phyloP scores from a whole-genome alignment of 2,888 invertebrate species.

The Phortica magna region DNA sequence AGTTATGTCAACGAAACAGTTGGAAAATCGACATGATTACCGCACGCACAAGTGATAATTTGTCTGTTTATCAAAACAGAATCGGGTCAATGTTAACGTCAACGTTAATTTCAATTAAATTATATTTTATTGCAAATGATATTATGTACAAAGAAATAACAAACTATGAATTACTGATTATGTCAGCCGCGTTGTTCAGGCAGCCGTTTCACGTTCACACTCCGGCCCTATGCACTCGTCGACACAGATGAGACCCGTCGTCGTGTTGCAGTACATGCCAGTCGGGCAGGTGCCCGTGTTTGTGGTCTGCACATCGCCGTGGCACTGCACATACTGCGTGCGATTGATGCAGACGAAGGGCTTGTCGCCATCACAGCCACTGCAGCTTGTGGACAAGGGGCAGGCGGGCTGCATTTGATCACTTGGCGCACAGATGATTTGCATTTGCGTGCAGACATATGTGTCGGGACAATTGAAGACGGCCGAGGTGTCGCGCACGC shows the following conservation, averaged over 20 bases:
- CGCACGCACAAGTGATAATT: neutral
- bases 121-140: neutral
- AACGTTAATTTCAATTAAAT: neutral
- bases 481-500: neutral
- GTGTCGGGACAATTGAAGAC: conserved; percentile 47
- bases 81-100: conserved; percentile 18
- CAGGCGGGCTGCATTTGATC: conserved; percentile 44
- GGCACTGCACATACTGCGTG: conserved; percentile 51
- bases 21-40: neutral
- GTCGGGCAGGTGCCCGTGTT: conserved; percentile 52
- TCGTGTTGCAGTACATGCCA: conserved; percentile 51
- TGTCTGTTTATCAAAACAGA: neutral
- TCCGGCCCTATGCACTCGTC: conserved; percentile 54
- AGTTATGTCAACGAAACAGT: conserved; percentile 9
- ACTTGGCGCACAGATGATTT: conserved; percentile 35
- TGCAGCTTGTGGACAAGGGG: conserved; percentile 45
- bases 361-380: conserved; percentile 48
- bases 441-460: conserved; percentile 54
- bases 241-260: conserved; percentile 52
- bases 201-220: conserved; percentile 47
- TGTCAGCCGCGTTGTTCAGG: neutral
- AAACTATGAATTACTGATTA: neutral
- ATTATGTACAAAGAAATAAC: neutral
- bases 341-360: conserved; percentile 66
- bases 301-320: conserved; percentile 36